phyloP scores from a whole-genome alignment of 2,113 vertebrate genomes.

The Archilochus colubris region DNA sequence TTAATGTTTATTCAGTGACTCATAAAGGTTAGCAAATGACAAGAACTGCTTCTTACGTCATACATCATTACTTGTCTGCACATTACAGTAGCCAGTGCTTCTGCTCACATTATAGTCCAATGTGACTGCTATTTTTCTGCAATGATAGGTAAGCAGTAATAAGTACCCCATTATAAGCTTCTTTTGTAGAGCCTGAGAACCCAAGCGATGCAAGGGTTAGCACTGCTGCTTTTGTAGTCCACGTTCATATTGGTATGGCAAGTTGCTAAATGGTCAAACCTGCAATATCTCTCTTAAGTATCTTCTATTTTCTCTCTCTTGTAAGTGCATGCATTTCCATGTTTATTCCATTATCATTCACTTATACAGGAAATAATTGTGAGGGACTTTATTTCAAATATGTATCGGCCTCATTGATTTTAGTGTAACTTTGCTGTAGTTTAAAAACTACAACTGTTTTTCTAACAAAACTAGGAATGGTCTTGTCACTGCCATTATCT shows the following conservation, averaged over 20 bases:
- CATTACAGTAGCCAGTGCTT: not conserved
- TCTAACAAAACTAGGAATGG: not conserved
- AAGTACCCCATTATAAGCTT: not conserved
- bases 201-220: not conserved
- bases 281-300: conserved; percentile 1
- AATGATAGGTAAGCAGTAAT: not conserved
- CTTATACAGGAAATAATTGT: conserved; percentile 32
- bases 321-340: not conserved
- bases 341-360: conserved; percentile 41
- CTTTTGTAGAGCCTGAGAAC: not conserved
- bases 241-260: not conserved
- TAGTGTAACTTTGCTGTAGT: conserved; percentile 43
- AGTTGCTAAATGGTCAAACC: conserved; percentile 15
- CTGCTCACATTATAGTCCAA: not conserved
- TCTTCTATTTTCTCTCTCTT: not conserved
- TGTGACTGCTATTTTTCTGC: not conserved
- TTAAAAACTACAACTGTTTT: not conserved
- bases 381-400: conserved; percentile 20
- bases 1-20: not conserved
- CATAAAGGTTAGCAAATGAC: not conserved
- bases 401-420: conserved; percentile 26
- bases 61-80: not conserved
- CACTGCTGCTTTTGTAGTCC: not conserved
- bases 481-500: not conserved
- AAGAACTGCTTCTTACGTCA: not conserved